A percentile compares a stretch with the other conserved stretches of the same genome.
Evolutionary conservation across 2,797 vertebrate species (phyloP).

Genomic region (Sebastes taczanowskii): DNA sequence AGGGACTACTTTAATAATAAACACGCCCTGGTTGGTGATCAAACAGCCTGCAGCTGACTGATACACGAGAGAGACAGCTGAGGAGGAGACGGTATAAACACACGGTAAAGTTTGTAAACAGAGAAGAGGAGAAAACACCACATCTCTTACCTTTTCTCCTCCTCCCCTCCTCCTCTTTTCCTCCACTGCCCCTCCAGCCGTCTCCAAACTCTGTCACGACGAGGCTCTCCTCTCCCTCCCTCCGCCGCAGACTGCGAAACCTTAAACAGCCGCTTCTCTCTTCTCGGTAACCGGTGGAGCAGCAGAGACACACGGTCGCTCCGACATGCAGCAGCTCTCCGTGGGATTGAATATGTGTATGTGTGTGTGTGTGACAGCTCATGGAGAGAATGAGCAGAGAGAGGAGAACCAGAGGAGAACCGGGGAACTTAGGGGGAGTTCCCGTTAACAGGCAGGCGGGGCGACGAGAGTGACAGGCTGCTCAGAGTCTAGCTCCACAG

Average conservation of each 20-base stretch:
- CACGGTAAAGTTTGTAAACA: slow-evolving; percentile 60
- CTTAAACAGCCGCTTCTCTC: slow-evolving; percentile 29
- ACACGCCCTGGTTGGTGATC: slow-evolving; percentile 41
- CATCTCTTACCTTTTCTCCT: slow-evolving; percentile 54
- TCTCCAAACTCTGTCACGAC: slow-evolving; percentile 76
- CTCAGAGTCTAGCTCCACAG: background rate
- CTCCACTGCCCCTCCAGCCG: slow-evolving; percentile 40
- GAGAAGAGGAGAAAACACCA: slow-evolving; percentile 17
- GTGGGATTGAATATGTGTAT: background rate
- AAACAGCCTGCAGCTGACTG: slow-evolving; percentile 5
- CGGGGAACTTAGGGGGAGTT: slow-evolving; percentile 78
- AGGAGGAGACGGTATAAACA: background rate
- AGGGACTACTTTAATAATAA: slow-evolving; percentile 32
- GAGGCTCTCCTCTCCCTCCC: background rate
- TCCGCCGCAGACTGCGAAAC: slow-evolving; percentile 58
- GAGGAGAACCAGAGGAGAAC: slow-evolving; percentile 45
- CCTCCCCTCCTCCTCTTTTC: background rate
- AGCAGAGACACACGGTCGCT: slow-evolving; percentile 21
- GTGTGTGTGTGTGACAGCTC: slow-evolving; percentile 67
- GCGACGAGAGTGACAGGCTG: slow-evolving; percentile 52
- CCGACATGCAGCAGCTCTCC: slow-evolving; percentile 29
- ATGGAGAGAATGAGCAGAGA: slow-evolving; percentile 70
- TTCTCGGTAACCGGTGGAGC: slow-evolving; percentile 24
- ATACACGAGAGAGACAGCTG: background rate
- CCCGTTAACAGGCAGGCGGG: slow-evolving; percentile 61